Conservation (phyloP, 2,888 invertebrate genomes). For the Orthosia gracilis region DNA sequence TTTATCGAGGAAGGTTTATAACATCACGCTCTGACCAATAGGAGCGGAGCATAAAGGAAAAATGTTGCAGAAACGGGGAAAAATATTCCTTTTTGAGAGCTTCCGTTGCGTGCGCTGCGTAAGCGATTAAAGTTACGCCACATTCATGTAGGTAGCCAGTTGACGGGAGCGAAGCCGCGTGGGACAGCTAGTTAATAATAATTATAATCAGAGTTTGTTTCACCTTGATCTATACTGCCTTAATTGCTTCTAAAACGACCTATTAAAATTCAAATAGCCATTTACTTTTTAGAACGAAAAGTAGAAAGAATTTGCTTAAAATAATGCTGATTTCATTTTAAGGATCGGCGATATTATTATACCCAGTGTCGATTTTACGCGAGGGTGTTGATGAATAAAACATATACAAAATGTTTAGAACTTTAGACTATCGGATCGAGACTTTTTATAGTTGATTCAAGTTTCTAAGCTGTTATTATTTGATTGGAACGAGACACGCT, state of each 20-base stretch:
- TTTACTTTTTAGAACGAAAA: neutral
- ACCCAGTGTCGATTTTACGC: neutral
- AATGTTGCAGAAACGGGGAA: too few species aligned
- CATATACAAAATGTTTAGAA: slow-evolving; percentile 4
- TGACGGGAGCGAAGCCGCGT: too few species aligned
- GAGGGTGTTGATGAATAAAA: slow-evolving; percentile 22
- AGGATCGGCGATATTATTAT: slow-evolving; percentile 2
- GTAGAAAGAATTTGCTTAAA: neutral
- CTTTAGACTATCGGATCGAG: neutral
- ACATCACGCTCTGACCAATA: too few species aligned
- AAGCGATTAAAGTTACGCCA: too few species aligned
- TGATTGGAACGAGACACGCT: neutral
- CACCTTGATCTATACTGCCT: neutral
- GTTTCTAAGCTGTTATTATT: slow-evolving; percentile 11
- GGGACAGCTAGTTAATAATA: too few species aligned
- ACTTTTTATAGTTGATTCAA: neutral
- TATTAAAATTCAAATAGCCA: neutral
- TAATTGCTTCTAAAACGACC: neutral
- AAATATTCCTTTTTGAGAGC: too few species aligned
- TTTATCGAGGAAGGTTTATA: too few species aligned
- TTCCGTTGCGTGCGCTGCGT: too few species aligned
- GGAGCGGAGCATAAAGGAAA: too few species aligned
- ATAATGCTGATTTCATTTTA: slow-evolving; percentile 1
- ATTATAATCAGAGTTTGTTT: neutral
- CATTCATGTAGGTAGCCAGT: too few species aligned